A percentile compares a stretch with the other conserved stretches of the same genome.
These are phyloP conservation scores for Drosophila tripunctata DNA, from an alignment of 2,888 invertebrate species.

Conservation along the genomic window DNA sequence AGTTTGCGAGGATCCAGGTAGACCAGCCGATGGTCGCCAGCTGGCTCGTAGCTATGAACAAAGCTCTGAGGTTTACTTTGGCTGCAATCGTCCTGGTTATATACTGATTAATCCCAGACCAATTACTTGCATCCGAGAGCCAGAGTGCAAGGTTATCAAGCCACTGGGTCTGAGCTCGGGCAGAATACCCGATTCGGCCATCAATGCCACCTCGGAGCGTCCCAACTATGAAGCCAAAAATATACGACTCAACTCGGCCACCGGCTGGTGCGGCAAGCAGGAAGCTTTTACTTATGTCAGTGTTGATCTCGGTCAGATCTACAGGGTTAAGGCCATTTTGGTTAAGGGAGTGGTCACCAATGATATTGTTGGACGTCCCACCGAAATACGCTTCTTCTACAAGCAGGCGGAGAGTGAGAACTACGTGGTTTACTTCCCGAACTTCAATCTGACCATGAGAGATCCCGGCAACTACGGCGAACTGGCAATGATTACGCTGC, in stretches of 20 bases:
- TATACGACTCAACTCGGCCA: constrained; percentile 94
- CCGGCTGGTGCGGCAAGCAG: constrained; percentile 98
- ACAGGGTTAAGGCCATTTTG: constrained; percentile 95
- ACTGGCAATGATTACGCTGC: constrained; percentile 96
- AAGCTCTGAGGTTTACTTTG: constrained; percentile 95
- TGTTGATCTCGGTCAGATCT: constrained; percentile 96
- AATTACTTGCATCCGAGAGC: constrained; percentile 95
- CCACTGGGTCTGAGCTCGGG: constrained; percentile 96
- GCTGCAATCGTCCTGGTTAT: constrained; percentile 95
- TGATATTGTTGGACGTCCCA: constrained; percentile 97
- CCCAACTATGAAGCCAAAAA: constrained; percentile 96
- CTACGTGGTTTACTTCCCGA: constrained; percentile 98
- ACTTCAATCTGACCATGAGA: constrained; percentile 96
- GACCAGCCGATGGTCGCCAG: constrained; percentile 96
- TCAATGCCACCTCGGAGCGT: constrained; percentile 96
- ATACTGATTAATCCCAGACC: constrained; percentile 96
- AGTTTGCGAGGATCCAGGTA: constrained; percentile 97
- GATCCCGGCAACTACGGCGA: constrained; percentile 99
- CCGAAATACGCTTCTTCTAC: constrained; percentile 98
- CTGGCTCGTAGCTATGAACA: constrained; percentile 93
- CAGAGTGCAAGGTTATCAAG: constrained; percentile 96
- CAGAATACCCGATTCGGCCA: constrained; percentile 96
- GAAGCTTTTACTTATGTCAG: constrained; percentile 98
- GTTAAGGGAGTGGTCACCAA: constrained; percentile 98
- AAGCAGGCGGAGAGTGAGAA: constrained; percentile 97